These are phyloP conservation scores for Acrossocheilus fasciatus DNA, from an alignment of 2,797 vertebrate species.

Conservation along the genomic window DNA sequence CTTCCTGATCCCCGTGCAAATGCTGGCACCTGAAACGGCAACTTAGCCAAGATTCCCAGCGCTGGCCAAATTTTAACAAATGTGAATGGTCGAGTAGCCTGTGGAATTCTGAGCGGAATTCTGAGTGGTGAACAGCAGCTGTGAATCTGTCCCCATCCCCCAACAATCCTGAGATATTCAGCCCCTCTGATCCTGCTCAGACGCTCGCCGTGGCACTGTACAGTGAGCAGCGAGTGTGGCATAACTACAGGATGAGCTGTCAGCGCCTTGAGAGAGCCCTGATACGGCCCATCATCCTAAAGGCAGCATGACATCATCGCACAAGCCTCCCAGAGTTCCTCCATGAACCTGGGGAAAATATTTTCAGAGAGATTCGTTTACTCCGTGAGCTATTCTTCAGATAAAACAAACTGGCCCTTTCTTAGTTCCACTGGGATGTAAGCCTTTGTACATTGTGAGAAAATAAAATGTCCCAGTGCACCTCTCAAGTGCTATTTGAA, in stretches of 20 bases:
- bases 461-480: slow-evolving; percentile 60
- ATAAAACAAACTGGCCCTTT: not conserved
- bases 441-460: slow-evolving; percentile 63
- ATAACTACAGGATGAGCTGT: slow-evolving; percentile 64
- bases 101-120: slow-evolving; percentile 27
- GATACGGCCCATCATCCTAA: slow-evolving; percentile 61
- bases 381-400: slow-evolving; percentile 14
- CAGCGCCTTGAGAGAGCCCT: slow-evolving; percentile 61
- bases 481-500: slow-evolving; percentile 63
- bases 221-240: slow-evolving; percentile 55
- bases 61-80: slow-evolving; percentile 41
- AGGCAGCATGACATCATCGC: slow-evolving; percentile 59
- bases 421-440: slow-evolving; percentile 54
- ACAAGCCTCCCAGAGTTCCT: slow-evolving; percentile 34
- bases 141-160: slow-evolving; percentile 34
- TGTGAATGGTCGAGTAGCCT: slow-evolving; percentile 39
- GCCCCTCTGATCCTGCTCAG: slow-evolving; percentile 46
- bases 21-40: slow-evolving; percentile 70
- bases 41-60: slow-evolving; percentile 68
- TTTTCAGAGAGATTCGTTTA: not conserved
- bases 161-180: slow-evolving; percentile 1
- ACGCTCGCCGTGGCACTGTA: slow-evolving; percentile 35
- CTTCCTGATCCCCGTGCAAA: slow-evolving; percentile 73
- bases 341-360: not conserved
- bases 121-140: slow-evolving; percentile 43